Base-by-base conservation (phyloP, 2,888 invertebrate genomes). In the Acrocyrtus sp. region DNA sequence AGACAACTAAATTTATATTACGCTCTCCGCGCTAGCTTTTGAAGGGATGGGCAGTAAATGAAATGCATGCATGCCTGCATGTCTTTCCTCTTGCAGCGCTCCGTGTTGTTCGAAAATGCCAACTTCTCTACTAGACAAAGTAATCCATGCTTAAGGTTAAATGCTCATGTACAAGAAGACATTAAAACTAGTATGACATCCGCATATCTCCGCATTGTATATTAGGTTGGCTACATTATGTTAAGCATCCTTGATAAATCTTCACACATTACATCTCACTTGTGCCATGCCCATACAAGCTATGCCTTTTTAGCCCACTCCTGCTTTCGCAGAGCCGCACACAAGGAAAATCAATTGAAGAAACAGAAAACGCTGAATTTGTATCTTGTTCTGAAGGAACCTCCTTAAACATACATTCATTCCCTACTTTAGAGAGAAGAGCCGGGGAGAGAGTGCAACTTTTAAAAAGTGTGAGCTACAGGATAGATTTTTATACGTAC, bases 181-280 rank as follows among this genome's bases (percentile, higher is more conserved):
- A 10, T n/a, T 45, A 45, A n/a, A 45, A 45, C 45, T 6, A 45
- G n/a, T n/a, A 10, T 6, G 45, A 45, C 12, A 45, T 66, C 57
- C 57, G 50, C 57, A 66, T 57, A 50, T 50, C 57, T 66, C 56
- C 24, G 24, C 66, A 57, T n/a, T 54, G 54, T 65, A 34, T 3
- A 34, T 34, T 34, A 34, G 34, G 12, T 12, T 12, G 34, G 34
- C 34, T 34, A 34, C 34, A 34, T 34, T 34, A 34, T 34, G 34
- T 34, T 34, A 34, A 34, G 34, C 34, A 34, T 34, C 34, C 6
- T 34, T 34, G 34, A 34, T 34, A 34, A 34, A 34, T 34, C 34
- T 34, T 34, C 66, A 66, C 26, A 66, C 12, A 8, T 34, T 34
- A 34, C 34, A 34, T 34, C 34, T 34, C 12, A 34, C 34, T 34